phyloP scores from a whole-genome alignment of 2,113 vertebrate genomes.

The Sorex fumeus region DNA sequence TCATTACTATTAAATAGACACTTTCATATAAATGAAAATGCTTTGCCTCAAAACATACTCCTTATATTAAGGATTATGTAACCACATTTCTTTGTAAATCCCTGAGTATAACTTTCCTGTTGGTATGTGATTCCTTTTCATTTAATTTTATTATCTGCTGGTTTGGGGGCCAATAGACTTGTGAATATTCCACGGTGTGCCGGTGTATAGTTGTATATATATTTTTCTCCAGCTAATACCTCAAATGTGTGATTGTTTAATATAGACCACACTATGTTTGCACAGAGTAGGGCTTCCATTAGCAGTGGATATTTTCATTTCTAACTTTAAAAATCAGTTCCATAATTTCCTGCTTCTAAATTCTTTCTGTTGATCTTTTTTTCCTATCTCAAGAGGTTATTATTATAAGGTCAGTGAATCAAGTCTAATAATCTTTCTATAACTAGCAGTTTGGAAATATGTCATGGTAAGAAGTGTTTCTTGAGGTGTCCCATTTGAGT shows the following conservation, averaged over 20 bases:
- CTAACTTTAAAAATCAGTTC: constrained; percentile 66
- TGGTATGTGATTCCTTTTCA: constrained; percentile 69
- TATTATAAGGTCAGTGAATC: constrained; percentile 48
- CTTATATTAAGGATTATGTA: constrained; percentile 86
- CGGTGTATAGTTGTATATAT: constrained; percentile 73
- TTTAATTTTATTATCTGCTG: constrained; percentile 77
- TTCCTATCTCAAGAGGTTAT: constrained; percentile 57
- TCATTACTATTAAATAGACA: constrained; percentile 59
- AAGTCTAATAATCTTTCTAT: constrained; percentile 54
- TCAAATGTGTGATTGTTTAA: constrained; percentile 84
- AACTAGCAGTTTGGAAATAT: constrained; percentile 39
- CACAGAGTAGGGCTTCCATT: constrained; percentile 83
- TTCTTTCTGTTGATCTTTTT: constrained; percentile 53
- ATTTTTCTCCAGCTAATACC: constrained; percentile 83
- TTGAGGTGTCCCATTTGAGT: constrained; percentile 53
- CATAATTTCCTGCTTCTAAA: constrained; percentile 51
- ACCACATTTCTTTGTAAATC: constrained; percentile 72
- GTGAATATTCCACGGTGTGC: constrained; percentile 81
- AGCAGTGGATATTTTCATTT: constrained; percentile 64
- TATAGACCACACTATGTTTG: constrained; percentile 79
- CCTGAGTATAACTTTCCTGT: constrained; percentile 72
- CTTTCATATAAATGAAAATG: constrained; percentile 74
- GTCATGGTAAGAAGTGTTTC: constrained; percentile 70
- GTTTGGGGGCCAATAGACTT: constrained; percentile 82
- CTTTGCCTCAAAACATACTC: constrained; percentile 76